Evolutionary conservation across 2,797 vertebrate species (phyloP), one percentile per base, ranked within the genome.

Genomic region (Enteromius mattozi): DNA sequence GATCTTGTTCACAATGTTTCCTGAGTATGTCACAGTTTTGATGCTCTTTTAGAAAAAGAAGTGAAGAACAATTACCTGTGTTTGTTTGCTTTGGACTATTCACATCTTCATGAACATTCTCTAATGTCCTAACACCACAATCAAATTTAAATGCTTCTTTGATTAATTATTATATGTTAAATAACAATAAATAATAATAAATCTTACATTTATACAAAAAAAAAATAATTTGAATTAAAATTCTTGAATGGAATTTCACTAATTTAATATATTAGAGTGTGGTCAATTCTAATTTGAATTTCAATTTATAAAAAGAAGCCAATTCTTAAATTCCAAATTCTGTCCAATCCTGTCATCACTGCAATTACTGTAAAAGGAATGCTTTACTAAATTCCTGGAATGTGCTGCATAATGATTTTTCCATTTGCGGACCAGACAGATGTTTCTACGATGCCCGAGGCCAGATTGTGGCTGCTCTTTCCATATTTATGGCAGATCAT

Each of bases 1-100:
- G 69, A 78, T 87, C 72, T 91, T 77, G 83, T 83, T 91, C 81
- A 86, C 35, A 35, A 81, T 6, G n/a, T 14, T 56, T 17, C 21
- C 35, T 4, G 33, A 42, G 17, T n/a, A 54, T 70, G 14, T 78
- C 24, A 5, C 49, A 56, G 49, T 24, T n/a, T 19, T 71, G 79
- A 42, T 51, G 69, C 21, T 42, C n/a, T 70, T 54, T 54, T 17
- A 30, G 1, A 42, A 70, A 24, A 19, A 24, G 27, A 56, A 45
- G 12, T 33, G 2, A 47, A 30, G 9, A 61, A 1, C 2, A 61
- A 63, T 13, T 16, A 35, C 49, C 30, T 63, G 8, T 27, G 21
- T 19, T 61, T 78, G 14, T 30, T 24, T 17, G n/a, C 7, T 12
- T 35, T 72, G 3, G 6, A 51, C 45, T 14, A 49, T 74, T 2